Base-by-base conservation (phyloP, 64 coral and sea anemone genomes). In the Orbicella faveolata region DNA sequence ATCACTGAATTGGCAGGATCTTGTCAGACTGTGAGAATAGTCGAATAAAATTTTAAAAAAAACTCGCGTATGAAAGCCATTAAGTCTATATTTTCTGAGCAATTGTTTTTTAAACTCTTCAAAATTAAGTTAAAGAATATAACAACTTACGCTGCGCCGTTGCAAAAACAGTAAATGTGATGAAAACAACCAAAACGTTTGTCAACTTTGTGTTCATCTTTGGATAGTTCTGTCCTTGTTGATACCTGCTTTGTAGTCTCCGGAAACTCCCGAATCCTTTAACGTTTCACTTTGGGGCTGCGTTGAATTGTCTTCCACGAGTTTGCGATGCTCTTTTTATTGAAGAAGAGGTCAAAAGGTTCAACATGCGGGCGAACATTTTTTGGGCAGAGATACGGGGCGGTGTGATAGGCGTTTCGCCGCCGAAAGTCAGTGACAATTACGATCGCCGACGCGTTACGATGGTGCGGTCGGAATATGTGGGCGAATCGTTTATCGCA, bases 391-490 rank as follows among this genome's bases (percentile, higher is more conserved):
- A 30, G 52, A 54, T 10, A 36, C 44, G 39, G 64, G 37, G 82
- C 7, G 12, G 23, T 26, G 3, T 48, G 44, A 48, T 48, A 10
- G 12, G 20, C 52, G 20, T 72, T 70, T 52, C 3, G 10, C 64
- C 21, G 36, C 82, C 21, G 21, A 52, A 36, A 13, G 16, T 39
- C 36, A 34, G 16, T 10, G 34, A 41, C 63, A 23, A 48, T 48
- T 48, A 3, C 44, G 44, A 59, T 59, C 78, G 61, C 55, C 79
- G 16, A 59, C 78, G 25, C n/a, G 4, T 25, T 30, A 67, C 82
- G 64, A 72, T 72, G 82, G 65, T 52, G 82, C 37, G 63, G 82
- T 85, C 82, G 82, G 82, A 85, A 85, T 16, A 85, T 85, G 63
- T n/a, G 9, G 80, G 62, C 59, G 61, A 35, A 69, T 69, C 21